These are phyloP conservation scores for Euphonia xanthogaster DNA, from an alignment of 2,797 vertebrate genomes.

Conservation along the genomic window DNA sequence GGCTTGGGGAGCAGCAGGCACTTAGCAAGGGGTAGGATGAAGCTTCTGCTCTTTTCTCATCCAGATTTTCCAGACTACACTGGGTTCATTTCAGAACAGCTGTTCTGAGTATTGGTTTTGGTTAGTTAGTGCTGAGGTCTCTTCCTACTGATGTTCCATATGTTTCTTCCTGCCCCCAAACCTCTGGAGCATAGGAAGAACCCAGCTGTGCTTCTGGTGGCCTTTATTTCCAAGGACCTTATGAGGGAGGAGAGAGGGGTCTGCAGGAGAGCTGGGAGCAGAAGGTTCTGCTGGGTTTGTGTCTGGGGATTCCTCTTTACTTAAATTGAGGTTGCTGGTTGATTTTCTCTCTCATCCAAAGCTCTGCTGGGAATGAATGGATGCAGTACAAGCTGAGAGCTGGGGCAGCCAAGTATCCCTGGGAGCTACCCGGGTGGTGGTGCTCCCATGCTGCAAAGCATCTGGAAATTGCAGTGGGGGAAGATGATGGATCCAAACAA, in stretches of 20 bases:
- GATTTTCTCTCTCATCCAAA: not conserved
- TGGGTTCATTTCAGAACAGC: not conserved
- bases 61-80: not conserved
- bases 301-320: not conserved
- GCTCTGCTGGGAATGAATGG: not conserved
- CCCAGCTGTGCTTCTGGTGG: not conserved
- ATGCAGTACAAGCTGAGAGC: not conserved
- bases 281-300: not conserved
- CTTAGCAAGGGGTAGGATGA: not conserved
- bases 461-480: not conserved
- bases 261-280: not conserved
- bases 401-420: rapidly evolving
- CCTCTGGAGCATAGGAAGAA: not conserved
- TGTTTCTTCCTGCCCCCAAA: not conserved
- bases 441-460: not conserved
- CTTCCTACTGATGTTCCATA: not conserved
- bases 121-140: not conserved
- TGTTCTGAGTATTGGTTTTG: not conserved
- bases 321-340: not conserved
- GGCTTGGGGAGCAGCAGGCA: not conserved
- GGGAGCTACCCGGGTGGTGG: not conserved
- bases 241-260: not conserved
- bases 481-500: not conserved
- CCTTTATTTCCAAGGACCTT: not conserved
- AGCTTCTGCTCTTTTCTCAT: not conserved